Conservation (phyloP, 2,888 invertebrate genomes). For the Harpalus rubripes region DNA sequence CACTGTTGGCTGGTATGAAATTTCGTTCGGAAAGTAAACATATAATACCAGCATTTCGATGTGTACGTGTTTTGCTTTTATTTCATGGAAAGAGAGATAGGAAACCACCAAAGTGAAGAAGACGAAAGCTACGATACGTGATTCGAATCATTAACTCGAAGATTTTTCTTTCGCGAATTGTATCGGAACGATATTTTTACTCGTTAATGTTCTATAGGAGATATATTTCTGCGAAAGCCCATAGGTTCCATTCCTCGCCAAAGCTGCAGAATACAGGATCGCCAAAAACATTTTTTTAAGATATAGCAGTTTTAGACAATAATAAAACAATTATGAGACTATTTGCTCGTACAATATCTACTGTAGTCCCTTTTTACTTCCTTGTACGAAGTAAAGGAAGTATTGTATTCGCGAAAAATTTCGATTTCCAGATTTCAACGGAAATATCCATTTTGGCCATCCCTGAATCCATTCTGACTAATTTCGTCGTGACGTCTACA, state of each 20-base stretch:
- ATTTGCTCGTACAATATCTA: no score
- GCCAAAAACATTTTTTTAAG: no score
- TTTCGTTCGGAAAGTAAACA: constrained; percentile 64
- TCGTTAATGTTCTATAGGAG: neutral
- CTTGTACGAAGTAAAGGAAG: no score
- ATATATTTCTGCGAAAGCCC: neutral
- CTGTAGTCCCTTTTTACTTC: no score
- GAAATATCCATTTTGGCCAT: no score
- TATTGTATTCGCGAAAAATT: no score
- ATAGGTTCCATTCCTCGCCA: neutral
- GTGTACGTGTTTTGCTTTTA: constrained; percentile 60
- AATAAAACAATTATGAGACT: no score
- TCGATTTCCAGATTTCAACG: no score
- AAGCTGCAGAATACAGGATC: no score
- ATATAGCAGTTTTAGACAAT: no score
- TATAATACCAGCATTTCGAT: constrained; percentile 59
- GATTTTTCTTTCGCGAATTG: constrained; percentile 48
- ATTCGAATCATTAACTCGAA: constrained; percentile 38
- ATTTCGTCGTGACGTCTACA: no score
- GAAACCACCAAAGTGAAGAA: constrained; percentile 33
- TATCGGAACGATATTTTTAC: constrained; percentile 11
- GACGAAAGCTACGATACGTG: constrained; percentile 45
- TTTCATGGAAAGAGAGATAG: constrained; percentile 33
- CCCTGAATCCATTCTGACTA: no score
- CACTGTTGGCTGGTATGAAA: constrained; percentile 54